Conservation (phyloP, 2,797 vertebrate species). For the Gymnoscopelus braueri region DNA sequence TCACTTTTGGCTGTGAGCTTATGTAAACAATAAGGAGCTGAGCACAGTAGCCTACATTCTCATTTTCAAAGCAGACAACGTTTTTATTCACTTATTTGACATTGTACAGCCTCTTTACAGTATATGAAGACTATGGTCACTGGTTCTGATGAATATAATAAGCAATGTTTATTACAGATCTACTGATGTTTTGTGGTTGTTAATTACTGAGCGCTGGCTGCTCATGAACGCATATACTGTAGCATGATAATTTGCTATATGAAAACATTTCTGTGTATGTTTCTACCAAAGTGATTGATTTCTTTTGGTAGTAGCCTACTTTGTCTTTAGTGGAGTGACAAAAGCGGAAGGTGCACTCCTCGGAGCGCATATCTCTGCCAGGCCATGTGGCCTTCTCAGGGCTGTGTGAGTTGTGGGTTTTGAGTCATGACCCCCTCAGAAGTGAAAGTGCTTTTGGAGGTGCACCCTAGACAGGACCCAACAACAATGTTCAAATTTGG, state of each 20-base stretch:
- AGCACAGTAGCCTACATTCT: no score
- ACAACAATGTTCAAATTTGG: no score
- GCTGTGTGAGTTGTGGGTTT: no score
- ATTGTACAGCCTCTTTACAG: conserved; percentile 39
- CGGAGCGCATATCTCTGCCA: no score
- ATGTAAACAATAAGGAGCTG: conserved; percentile 22
- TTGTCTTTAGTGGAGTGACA: conserved; percentile 24
- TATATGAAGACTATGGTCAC: conserved; percentile 38
- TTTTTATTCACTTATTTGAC: conserved; percentile 52
- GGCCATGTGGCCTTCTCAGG: no score
- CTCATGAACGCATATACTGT: conserved; percentile 9
- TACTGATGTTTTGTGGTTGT: conserved; percentile 22
- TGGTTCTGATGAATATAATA: conserved; percentile 47
- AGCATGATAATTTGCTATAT: no score
- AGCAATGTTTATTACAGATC: conserved; percentile 25
- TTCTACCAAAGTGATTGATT: not conserved
- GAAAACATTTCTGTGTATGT: conserved; percentile 14
- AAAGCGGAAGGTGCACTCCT: not conserved
- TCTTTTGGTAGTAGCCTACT: not conserved
- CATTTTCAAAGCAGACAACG: conserved; percentile 31
- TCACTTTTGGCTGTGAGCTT: conserved; percentile 13
- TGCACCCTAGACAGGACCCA: no score
- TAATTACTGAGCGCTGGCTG: conserved; percentile 11
- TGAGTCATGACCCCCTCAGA: no score
- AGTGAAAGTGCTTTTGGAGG: no score